Evolutionary conservation across 1,140 invertebrate species (phyloP).

Genomic region (Drosophila dunni): DNA sequence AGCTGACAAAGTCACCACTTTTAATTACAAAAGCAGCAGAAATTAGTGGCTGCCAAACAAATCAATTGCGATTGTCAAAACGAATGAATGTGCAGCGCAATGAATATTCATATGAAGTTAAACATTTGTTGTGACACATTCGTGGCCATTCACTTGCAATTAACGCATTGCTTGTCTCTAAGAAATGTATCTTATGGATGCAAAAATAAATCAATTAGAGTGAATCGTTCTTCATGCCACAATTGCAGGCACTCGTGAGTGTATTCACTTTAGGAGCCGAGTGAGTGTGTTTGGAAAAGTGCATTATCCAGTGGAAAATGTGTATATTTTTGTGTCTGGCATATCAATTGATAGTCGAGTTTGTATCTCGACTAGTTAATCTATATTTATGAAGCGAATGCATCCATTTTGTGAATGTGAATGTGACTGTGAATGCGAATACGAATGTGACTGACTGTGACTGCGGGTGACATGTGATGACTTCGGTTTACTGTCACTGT

Average conservation of each 20-base stretch:
- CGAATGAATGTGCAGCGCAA: too few species aligned
- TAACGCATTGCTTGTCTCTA: too few species aligned
- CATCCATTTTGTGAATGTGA: conserved; percentile 12
- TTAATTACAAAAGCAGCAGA: too few species aligned
- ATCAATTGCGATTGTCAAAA: too few species aligned
- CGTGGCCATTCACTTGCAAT: too few species aligned
- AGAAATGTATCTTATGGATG: too few species aligned
- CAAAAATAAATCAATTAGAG: too few species aligned
- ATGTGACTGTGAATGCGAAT: background rate
- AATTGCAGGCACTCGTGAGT: conserved; percentile 1
- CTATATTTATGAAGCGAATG: conserved; percentile 72
- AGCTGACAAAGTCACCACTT: too few species aligned
- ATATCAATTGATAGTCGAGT: conserved; percentile 15
- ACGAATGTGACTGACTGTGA: background rate
- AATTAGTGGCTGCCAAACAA: too few species aligned
- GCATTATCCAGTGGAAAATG: background rate
- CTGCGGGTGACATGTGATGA: conserved; percentile 44
- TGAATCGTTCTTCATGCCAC: background rate
- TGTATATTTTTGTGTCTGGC: conserved; percentile 2
- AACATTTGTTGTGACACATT: too few species aligned
- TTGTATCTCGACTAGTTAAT: conserved; percentile 43
- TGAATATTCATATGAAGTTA: too few species aligned
- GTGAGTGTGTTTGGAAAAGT: background rate
- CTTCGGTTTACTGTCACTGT: conserved; percentile 5
- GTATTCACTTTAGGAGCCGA: conserved; percentile 2